Evolutionary conservation across 2,113 vertebrate genomes (phyloP).

Genomic region (Mesitornis unicolor): DNA sequence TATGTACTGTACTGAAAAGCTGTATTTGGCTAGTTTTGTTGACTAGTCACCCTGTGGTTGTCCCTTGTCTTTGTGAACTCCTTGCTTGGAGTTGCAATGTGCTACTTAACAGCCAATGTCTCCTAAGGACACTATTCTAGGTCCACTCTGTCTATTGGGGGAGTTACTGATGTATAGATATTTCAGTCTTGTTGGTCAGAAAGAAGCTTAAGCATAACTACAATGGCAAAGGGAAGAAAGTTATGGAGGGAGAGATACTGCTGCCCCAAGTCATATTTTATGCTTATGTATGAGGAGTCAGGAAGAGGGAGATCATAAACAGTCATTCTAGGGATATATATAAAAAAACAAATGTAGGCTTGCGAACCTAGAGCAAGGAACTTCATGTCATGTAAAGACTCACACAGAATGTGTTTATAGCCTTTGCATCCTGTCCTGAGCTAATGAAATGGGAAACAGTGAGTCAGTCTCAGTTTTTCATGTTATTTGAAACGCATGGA

Average conservation of each 20-base stretch:
- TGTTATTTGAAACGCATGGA: constrained; percentile 15
- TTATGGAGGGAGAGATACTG: not conserved
- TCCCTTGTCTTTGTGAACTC: not conserved
- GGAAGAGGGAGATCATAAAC: not conserved
- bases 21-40: not conserved
- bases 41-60: not conserved
- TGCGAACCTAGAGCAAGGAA: constrained; percentile 3
- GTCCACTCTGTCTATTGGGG: not conserved
- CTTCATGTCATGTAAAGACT: constrained; percentile 27
- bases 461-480: constrained; percentile 54
- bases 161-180: not conserved
- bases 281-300: not conserved
- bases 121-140: not conserved
- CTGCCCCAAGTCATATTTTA: not conserved
- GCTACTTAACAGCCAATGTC: not conserved
- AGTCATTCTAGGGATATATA: constrained; percentile 22
- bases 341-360: not conserved
- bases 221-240: not conserved
- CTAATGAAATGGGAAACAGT: constrained; percentile 64
- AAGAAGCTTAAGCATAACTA: not conserved
- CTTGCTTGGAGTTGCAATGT: not conserved
- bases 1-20: not conserved
- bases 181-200: not conserved
- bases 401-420: constrained; percentile 57
- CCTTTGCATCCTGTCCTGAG: constrained; percentile 55